A percentile compares a stretch with the other conserved stretches of the same genome.
phyloP scores from a whole-genome alignment of 2,797 vertebrate species.

The Ibycter americanus region DNA sequence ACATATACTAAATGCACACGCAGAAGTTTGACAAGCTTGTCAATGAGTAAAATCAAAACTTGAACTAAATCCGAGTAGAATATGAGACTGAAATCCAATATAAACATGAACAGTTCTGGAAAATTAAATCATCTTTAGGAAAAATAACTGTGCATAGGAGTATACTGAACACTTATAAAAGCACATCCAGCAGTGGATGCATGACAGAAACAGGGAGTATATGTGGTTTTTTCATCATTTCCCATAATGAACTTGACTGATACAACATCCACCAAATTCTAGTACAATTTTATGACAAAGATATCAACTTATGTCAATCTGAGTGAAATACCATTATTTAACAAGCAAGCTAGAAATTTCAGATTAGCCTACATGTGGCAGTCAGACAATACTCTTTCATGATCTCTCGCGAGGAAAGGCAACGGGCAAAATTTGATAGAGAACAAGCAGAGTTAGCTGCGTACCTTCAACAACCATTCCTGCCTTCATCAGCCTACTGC shows the following conservation, averaged over 20 bases:
- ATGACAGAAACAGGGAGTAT: neutral
- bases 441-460: neutral
- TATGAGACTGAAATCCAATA: neutral
- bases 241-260: neutral
- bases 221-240: fast-evolving
- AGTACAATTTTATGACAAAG: neutral
- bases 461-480: neutral
- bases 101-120: neutral
- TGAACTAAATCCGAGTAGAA: neutral
- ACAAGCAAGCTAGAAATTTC: neutral
- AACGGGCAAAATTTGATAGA: neutral
- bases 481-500: neutral
- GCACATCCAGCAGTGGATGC: neutral
- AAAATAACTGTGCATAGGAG: neutral
- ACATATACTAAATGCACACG: neutral
- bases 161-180: neutral
- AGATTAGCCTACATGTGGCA: neutral
- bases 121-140: neutral
- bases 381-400: neutral
- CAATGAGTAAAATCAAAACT: neutral
- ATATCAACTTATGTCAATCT: neutral
- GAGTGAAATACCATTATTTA: neutral
- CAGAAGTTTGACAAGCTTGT: neutral
- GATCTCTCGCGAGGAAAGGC: neutral
- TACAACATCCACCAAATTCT: neutral